A percentile compares a stretch with the other conserved stretches of the same genome.
Conservation (phyloP, 2,113 vertebrate genomes). For the Sebastes schlegelii region DNA sequence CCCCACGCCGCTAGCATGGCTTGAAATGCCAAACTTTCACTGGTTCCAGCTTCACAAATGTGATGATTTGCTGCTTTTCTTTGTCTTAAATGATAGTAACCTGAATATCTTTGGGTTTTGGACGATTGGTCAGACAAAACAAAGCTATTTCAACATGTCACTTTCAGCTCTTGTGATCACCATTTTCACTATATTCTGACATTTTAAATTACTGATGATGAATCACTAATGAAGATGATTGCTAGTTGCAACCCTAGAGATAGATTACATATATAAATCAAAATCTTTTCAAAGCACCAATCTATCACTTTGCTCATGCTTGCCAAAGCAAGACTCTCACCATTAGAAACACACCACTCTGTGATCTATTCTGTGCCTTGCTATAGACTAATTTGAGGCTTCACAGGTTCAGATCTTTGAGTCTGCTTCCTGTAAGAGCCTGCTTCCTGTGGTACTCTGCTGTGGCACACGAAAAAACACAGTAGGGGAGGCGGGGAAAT, state of each 20-base stretch:
- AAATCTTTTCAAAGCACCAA: not conserved
- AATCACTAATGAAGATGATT: not conserved
- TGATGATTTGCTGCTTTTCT: not conserved
- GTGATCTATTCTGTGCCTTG: constrained; percentile 42
- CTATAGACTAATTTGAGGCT: constrained; percentile 56
- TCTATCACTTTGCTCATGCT: constrained; percentile 11
- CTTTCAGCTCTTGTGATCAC: not conserved
- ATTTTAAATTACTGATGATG: not conserved
- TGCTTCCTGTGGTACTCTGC: constrained; percentile 35
- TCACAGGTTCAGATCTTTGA: constrained; percentile 57
- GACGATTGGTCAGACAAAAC: not conserved
- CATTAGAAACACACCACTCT: constrained; percentile 13
- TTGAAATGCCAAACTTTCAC: not conserved
- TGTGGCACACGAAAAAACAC: constrained; percentile 41
- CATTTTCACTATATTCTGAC: not conserved
- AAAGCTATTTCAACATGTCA: not conserved
- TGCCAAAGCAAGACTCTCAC: constrained; percentile 24
- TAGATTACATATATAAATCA: not conserved
- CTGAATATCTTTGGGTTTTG: not conserved
- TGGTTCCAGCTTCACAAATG: not conserved
- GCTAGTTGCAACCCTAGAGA: not conserved
- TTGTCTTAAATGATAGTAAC: not conserved
- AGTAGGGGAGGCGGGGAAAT: constrained; percentile 36
- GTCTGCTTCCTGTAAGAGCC: constrained; percentile 27
- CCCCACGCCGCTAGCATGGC: not conserved